Percentiles rank a stretch among this genome's conserved stretches.
These are phyloP conservation scores for Helleia helle DNA, from an alignment of 2,888 invertebrate species.

Conservation along the genomic window DNA sequence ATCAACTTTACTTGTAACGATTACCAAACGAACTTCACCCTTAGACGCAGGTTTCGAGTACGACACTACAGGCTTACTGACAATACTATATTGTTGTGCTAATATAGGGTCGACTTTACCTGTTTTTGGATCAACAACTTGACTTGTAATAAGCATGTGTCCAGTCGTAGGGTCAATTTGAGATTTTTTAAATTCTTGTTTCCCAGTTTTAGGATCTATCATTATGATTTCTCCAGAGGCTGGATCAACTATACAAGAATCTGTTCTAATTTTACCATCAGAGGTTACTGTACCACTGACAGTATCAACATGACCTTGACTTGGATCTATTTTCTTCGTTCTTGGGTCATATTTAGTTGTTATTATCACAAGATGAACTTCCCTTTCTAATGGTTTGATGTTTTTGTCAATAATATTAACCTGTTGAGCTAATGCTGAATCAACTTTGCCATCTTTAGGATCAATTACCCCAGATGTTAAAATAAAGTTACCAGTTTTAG, in stretches of 20 bases:
- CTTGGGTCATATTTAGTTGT: slow-evolving; percentile 76
- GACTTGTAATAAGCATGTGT: slow-evolving; percentile 70
- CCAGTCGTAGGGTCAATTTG: slow-evolving; percentile 71
- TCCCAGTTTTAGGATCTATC: slow-evolving; percentile 60
- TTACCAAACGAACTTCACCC: slow-evolving; percentile 58
- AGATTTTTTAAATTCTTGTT: slow-evolving; percentile 73
- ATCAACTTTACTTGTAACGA: slow-evolving; percentile 71
- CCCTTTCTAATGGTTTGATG: slow-evolving; percentile 52
- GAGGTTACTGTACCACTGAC: slow-evolving; percentile 75
- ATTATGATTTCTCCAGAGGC: slow-evolving; percentile 70
- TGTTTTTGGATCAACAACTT: slow-evolving; percentile 72
- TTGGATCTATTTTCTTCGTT: slow-evolving; percentile 58
- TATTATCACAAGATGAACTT: slow-evolving; percentile 74
- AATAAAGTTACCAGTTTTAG: slow-evolving; percentile 70
- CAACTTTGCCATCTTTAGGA: slow-evolving; percentile 73
- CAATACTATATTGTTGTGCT: slow-evolving; percentile 62
- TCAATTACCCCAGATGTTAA: slow-evolving; percentile 70
- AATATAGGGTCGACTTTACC: slow-evolving; percentile 75
- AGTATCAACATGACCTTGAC: slow-evolving; percentile 58
- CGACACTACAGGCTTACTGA: slow-evolving; percentile 55
- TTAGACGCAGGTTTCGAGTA: slow-evolving; percentile 49
- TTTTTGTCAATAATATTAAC: slow-evolving; percentile 66
- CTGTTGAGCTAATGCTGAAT: slow-evolving; percentile 70
- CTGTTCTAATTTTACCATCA: slow-evolving; percentile 71
- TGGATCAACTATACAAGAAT: slow-evolving; percentile 78